Evolutionary conservation across 2,113 vertebrate species (phyloP).

Genomic region (Vulpes lagopus): DNA sequence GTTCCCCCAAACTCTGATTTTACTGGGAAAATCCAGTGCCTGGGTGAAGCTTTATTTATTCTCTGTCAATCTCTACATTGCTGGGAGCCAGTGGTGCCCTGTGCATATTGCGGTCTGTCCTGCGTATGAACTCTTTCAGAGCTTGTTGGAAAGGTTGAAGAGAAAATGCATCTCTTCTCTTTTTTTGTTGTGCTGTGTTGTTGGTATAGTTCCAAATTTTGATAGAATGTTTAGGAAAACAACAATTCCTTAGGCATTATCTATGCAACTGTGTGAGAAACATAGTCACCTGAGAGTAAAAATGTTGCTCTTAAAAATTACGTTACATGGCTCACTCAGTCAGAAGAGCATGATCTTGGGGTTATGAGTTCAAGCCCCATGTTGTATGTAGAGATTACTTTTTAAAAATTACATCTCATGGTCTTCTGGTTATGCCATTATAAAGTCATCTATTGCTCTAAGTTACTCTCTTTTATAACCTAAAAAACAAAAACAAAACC

Average conservation of each 20-base stretch:
- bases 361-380: not conserved
- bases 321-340: no score
- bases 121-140: not conserved
- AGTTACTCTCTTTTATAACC: not conserved
- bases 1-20: not conserved
- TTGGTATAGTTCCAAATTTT: not conserved
- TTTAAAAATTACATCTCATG: not conserved
- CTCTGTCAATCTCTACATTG: not conserved
- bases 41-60: not conserved
- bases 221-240: not conserved
- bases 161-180: not conserved
- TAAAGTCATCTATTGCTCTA: not conserved
- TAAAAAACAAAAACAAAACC: not conserved
- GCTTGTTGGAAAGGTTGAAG: not conserved
- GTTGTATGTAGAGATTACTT: not conserved
- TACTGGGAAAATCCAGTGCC: not conserved
- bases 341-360: not conserved
- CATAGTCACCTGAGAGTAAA: not conserved
- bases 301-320: not conserved
- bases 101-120: not conserved
- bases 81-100: not conserved
- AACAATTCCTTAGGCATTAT: not conserved
- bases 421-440: not conserved
- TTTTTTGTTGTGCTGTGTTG: not conserved
- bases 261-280: fast-evolving